Evolutionary conservation across 2,888 invertebrate species (phyloP).

Genomic region (Drosophila mayaguana): DNA sequence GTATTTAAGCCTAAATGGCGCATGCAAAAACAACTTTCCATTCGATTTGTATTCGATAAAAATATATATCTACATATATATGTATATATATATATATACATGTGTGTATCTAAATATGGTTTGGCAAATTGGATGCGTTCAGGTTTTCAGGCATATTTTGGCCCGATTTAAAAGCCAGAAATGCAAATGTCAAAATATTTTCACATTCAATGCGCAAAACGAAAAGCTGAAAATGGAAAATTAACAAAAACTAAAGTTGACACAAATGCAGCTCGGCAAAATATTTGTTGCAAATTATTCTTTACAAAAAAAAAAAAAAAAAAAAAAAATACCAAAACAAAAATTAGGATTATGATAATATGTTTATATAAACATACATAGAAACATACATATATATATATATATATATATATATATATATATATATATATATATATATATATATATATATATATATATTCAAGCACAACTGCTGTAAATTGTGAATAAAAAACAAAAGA

Average conservation of each 20-base stretch:
- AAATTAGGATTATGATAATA: conserved; percentile 21
- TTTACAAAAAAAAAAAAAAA: no score
- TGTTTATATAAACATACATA: conserved; percentile 5
- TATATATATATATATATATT: neutral
- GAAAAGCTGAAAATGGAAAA: conserved; percentile 43
- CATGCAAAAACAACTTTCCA: conserved; percentile 33
- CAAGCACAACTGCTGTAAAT: neutral
- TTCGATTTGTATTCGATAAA: conserved; percentile 20
- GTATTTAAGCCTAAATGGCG: conserved; percentile 21
- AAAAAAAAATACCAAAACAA: no score
- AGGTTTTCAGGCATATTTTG: conserved; percentile 19
- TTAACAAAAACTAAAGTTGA: conserved; percentile 31
- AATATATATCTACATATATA: no score
- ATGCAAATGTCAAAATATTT: conserved; percentile 46
- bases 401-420: neutral
- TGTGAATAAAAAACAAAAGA: neutral
- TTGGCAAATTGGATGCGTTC: conserved; percentile 13
- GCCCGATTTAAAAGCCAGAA: conserved; percentile 24
- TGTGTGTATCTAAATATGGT: neutral
- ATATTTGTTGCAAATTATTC: no score
- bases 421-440: no score
- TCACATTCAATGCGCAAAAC: conserved; percentile 40
- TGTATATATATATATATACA: neutral
- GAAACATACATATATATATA: neutral
- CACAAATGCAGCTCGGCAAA: conserved; percentile 31